phyloP scores from a whole-genome alignment of 2,888 invertebrate genomes.

The Coenonympha arcania region DNA sequence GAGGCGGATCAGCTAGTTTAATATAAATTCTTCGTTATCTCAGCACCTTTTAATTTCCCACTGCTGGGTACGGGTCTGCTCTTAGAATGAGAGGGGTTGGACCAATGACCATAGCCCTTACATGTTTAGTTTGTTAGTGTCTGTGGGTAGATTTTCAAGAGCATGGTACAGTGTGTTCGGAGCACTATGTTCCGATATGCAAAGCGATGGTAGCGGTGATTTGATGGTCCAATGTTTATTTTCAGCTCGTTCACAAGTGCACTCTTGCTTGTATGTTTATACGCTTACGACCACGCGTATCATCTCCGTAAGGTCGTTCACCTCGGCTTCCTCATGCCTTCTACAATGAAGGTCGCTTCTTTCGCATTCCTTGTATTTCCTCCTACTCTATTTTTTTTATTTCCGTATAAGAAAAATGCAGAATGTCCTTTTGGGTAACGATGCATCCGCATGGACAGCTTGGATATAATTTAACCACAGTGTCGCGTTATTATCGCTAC shows the following conservation, averaged over 20 bases:
- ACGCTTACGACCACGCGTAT: slow-evolving; percentile 10
- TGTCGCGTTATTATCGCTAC: too few species aligned
- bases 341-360: slow-evolving; percentile 16
- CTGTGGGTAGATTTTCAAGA: too few species aligned
- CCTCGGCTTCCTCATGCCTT: slow-evolving; percentile 20
- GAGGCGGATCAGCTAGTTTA: too few species aligned
- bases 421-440: neutral
- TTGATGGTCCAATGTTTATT: slow-evolving; percentile 34
- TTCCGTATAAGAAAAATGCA: slow-evolving; percentile 3
- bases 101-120: too few species aligned
- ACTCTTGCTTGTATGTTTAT: slow-evolving; percentile 18
- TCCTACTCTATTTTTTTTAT: slow-evolving; percentile 6
- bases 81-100: too few species aligned
- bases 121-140: too few species aligned
- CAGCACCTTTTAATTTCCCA: too few species aligned
- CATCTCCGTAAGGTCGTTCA: slow-evolving; percentile 16
- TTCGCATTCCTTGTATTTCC: slow-evolving; percentile 9
- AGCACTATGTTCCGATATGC: slow-evolving; percentile 23
- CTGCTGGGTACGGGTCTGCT: too few species aligned
- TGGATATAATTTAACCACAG: too few species aligned
- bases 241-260: slow-evolving; percentile 28
- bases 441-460: neutral
- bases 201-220: slow-evolving; percentile 30
- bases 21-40: too few species aligned
- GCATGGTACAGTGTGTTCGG: neutral